Evolutionary conservation across 2,888 invertebrate genomes (phyloP).

Genomic region (Leptura quadrifasciata): DNA sequence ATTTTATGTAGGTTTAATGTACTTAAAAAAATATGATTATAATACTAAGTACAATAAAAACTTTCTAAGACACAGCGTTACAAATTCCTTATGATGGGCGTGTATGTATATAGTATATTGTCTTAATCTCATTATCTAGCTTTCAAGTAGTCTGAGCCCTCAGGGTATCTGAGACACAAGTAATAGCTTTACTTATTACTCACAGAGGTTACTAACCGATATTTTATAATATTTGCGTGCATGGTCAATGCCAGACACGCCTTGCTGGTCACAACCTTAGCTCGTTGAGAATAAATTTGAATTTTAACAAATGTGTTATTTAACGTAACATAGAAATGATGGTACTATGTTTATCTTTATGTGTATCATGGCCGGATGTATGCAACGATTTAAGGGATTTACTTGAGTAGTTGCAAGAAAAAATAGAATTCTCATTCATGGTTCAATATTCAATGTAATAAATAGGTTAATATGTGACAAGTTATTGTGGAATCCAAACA

Average conservation of each 20-base stretch:
- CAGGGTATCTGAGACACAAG: slow-evolving; percentile 27
- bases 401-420: too few relatives aligned
- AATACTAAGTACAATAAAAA: slow-evolving; percentile 35
- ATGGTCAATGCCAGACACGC: slow-evolving; percentile 27
- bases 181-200: slow-evolving; percentile 14
- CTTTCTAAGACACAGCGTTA: slow-evolving; percentile 19
- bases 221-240: slow-evolving; percentile 8
- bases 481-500: too few relatives aligned
- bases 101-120: slow-evolving; percentile 24
- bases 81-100: slow-evolving; percentile 20
- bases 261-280: neutral
- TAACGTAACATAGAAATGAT: neutral
- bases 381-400: too few relatives aligned
- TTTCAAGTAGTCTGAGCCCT: slow-evolving; percentile 15
- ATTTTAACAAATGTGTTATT: slow-evolving; percentile 14
- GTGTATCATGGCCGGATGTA: too few relatives aligned
- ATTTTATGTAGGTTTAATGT: slow-evolving; percentile 1
- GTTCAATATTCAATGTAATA: too few relatives aligned
- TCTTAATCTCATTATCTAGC: slow-evolving; percentile 23
- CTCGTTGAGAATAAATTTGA: slow-evolving; percentile 11
- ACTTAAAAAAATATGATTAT: slow-evolving; percentile 1
- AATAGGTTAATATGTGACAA: too few relatives aligned
- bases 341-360: neutral
- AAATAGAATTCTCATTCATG: too few relatives aligned
- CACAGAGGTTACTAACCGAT: slow-evolving; percentile 30